Evolutionary conservation across 2,888 invertebrate species (phyloP).

Genomic region (Sepiola atlantica): DNA sequence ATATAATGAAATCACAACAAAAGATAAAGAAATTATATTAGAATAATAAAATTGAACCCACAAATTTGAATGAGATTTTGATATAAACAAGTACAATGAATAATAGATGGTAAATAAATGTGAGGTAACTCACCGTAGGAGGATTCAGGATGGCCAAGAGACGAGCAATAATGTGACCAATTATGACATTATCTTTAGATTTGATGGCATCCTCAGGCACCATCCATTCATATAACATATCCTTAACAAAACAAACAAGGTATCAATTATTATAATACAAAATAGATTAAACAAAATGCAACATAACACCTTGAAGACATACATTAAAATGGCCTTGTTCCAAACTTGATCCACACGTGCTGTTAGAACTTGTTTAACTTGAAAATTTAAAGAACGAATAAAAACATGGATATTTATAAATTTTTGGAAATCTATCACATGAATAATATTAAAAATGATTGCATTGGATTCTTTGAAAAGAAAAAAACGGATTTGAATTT

Average conservation of each 20-base stretch:
- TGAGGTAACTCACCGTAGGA: constrained; percentile 66
- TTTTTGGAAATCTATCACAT: no score
- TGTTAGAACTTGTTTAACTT: no score
- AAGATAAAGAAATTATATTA: background rate
- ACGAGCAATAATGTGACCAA: constrained; percentile 73
- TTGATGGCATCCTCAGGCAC: constrained; percentile 61
- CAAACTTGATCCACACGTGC: no score
- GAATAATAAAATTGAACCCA: background rate
- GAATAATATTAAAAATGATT: no score
- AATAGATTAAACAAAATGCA: no score
- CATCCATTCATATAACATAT: constrained; percentile 74
- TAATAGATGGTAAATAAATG: background rate
- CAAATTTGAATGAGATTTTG: background rate
- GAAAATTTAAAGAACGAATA: no score
- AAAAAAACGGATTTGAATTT: no score
- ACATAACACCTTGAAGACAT: no score
- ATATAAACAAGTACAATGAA: background rate
- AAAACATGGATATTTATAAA: no score
- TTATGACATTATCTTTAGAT: constrained; percentile 71
- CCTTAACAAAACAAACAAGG: constrained; percentile 57
- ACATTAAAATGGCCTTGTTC: no score
- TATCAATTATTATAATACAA: constrained; percentile 32
- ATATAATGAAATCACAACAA: no score
- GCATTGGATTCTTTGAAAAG: no score
- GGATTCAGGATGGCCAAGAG: constrained; percentile 73